Base-by-base conservation (phyloP, 2,797 vertebrate genomes). In the Cyclura pinguis region DNA sequence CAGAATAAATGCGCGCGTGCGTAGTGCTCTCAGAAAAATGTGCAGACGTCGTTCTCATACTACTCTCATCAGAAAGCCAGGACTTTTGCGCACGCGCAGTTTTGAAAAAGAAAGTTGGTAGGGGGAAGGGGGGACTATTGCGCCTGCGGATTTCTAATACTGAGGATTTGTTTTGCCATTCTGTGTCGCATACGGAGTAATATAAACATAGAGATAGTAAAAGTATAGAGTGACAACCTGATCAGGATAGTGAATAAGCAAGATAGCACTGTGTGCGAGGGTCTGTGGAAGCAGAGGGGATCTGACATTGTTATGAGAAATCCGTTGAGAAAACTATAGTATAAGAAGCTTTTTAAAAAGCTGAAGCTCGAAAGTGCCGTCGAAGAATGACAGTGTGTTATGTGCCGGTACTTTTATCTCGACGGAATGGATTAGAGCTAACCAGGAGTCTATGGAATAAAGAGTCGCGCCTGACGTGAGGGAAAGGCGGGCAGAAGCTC, bases 41-140 rank as follows among this genome's bases (percentile, higher is more conserved):
- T n/a, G 32, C 77, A 3, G 29, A 10, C 59, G 12, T 12, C 27
- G 18, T 35, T 86, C 38, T 0, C 1, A 55, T n/a, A 38, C 22
- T 6, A 2, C 18, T 1, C 4, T 20, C 4, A n/a, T 18, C 29
- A 38, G 22, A 2, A 24, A 13, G 1, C 32, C 7, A 1, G 67
- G 14, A 14, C 13, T 9, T 10, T 9, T 72, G 47, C 82, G 20
- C 64, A 8, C 20, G 55, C 52, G 62, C 32, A n/a, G 38, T 42
- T 67, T 29, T 67, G 2, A 69, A 69, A 69, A 20, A 1, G 6
- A 12, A 0, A 4, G 27, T 4, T 4, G 72, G 82, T 50, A 5
- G 27, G 3, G n/a, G 13, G 5, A 18, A 16, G 4, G 10, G 18
- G 1, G 22, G 12, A 7, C 7, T 1, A 4, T 35, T 47, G 42